Base-by-base conservation (phyloP, 2,113 vertebrate species). In the Cyprinus carpio region DNA sequence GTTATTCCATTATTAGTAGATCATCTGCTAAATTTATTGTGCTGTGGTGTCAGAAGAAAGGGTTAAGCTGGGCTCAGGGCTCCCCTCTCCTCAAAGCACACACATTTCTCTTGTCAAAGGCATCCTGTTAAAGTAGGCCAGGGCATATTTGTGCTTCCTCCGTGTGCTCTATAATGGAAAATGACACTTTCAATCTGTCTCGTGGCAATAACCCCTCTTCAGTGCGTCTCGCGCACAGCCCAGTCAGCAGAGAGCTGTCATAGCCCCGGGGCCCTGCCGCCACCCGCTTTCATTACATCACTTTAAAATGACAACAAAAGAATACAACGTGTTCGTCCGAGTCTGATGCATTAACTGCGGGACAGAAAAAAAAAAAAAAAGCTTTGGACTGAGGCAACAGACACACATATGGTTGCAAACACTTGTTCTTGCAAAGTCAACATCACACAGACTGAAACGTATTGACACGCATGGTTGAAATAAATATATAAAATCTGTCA, bases 121-220 rank as follows among this genome's bases (percentile, higher is more conserved):
- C 90, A 92, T 90, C 90, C 85, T 56, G 90, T 90, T 91, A 92
- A 94, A 93, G 90, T 93, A 93, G 93, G 92, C 91, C 91, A 91
- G 91, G 91, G 86, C 54, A 82, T 81, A 75, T 84, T 74, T 88
- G 84, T 78, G 82, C 83, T 67, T 88, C 85, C 81, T 69, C 78
- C 77, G 60, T 77, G 85, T 82, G 87, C 87, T 84, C 85, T 88
- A 88, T 94, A 94, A 95, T 94, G 92, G 92, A 93, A 95, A 95
- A 93, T 93, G 93, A 94, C 94, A 95, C 92, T 93, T 94, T 92
- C 94, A 94, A 94, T 95, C 93, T 95, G 94, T 95, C 93, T 94
- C 90, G 90, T 94, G 92, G 92, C 92, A 94, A 93, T 94, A 94
- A 92, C 93, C 91, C 90, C 92, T 92, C 91, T 92, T 89, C 92